Evolutionary conservation across 2,888 invertebrate species (phyloP).

Genomic region (Cerastis rubricosa): DNA sequence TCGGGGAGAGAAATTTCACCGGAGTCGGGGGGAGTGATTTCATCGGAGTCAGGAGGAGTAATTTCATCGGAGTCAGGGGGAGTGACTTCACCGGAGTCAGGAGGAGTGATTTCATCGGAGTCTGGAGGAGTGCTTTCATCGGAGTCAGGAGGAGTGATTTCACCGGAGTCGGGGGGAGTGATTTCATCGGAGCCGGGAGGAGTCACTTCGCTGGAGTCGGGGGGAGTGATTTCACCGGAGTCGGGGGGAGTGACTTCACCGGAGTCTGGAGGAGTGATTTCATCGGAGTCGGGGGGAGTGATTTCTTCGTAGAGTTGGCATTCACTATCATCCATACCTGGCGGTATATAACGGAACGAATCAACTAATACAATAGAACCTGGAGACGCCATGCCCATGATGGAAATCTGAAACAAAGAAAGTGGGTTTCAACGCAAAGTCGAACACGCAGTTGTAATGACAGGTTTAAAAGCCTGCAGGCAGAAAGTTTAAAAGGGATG

Average conservation of each 20-base stretch:
- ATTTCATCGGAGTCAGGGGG: neutral
- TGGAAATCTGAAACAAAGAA: slow-evolving; percentile 74
- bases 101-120: neutral
- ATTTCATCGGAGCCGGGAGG: neutral
- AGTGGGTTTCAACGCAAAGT: slow-evolving; percentile 11
- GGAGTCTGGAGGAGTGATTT: neutral
- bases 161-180: neutral
- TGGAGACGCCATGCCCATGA: slow-evolving; percentile 70
- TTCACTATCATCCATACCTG: slow-evolving; percentile 62
- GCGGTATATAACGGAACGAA: slow-evolving; percentile 78
- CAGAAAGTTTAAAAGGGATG: neutral
- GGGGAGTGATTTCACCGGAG: too few relatives aligned
- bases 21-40: neutral
- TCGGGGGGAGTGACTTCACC: neutral
- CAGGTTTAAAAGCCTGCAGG: neutral
- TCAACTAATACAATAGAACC: slow-evolving; percentile 73
- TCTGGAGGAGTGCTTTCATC: neutral
- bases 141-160: neutral
- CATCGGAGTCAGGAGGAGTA: neutral
- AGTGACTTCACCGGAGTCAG: neutral
- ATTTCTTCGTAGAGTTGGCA: slow-evolving; percentile 72
- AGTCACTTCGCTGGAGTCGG: neutral
- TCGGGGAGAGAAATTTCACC: neutral
- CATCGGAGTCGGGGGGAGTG: neutral
- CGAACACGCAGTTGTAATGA: neutral